phyloP scores from a whole-genome alignment of 2,888 invertebrate species.

The Fragum sueziense region DNA sequence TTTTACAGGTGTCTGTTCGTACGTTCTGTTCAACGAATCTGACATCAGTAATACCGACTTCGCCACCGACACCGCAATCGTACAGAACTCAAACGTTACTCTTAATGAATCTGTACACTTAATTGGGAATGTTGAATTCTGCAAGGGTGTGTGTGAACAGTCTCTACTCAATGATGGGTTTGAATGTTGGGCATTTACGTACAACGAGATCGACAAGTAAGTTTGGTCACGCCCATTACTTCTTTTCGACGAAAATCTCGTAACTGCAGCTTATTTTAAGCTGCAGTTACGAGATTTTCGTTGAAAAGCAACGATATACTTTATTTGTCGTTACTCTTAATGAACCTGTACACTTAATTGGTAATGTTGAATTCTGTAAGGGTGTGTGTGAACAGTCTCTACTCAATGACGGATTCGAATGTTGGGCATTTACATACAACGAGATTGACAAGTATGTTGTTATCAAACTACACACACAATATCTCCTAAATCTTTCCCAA shows the following conservation, averaged over 20 bases:
- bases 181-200: slow-evolving; percentile 61
- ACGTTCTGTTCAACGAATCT: slow-evolving; percentile 40
- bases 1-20: slow-evolving; percentile 21
- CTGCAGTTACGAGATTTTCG: too few species aligned
- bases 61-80: slow-evolving; percentile 47
- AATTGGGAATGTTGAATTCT: slow-evolving; percentile 46
- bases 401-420: slow-evolving; percentile 53
- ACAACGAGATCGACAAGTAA: slow-evolving; percentile 33
- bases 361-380: slow-evolving; percentile 47
- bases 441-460: slow-evolving; percentile 13
- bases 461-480: too few species aligned
- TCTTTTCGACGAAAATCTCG: too few species aligned
- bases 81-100: slow-evolving; percentile 56
- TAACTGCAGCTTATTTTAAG: too few species aligned
- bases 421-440: slow-evolving; percentile 60
- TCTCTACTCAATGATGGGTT: slow-evolving; percentile 52
- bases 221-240: neutral
- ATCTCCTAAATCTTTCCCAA: too few species aligned
- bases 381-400: slow-evolving; percentile 56
- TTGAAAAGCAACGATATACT: too few species aligned
- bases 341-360: slow-evolving; percentile 53
- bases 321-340: slow-evolving; percentile 46
- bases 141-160: slow-evolving; percentile 56
- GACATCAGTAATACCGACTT: slow-evolving; percentile 53
- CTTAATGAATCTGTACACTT: slow-evolving; percentile 55